Percentiles rank a stretch among this genome's conserved stretches.
Conservation (phyloP, 1,140 invertebrate genomes). For the Papilio polyxenes region DNA sequence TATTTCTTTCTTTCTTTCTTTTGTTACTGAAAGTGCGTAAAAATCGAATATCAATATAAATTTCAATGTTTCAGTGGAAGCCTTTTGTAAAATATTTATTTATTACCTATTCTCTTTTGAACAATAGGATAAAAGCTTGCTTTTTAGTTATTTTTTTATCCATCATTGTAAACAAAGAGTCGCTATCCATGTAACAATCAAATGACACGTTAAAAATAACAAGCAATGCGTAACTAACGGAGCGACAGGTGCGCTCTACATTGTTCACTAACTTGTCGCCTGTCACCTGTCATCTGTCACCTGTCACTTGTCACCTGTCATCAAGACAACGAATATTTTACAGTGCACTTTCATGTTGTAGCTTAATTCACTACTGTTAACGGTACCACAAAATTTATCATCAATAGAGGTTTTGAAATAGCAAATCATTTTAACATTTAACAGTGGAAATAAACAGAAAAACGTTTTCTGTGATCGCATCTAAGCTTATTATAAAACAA, state of each 20-base stretch:
- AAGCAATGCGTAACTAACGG: neutral
- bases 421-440: neutral
- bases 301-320: neutral
- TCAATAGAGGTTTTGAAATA: neutral
- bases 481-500: too few relatives aligned
- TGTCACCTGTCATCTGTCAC: too few relatives aligned
- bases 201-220: constrained; percentile 14
- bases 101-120: neutral
- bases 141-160: neutral
- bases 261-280: constrained; percentile 6
- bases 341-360: neutral
- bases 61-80: too few relatives aligned
- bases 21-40: too few relatives aligned
- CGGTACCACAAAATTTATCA: neutral
- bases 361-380: neutral
- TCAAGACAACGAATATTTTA: neutral
- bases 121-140: neutral
- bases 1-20: too few relatives aligned
- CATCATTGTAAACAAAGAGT: neutral
- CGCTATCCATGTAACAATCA: neutral
- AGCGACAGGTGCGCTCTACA: neutral
- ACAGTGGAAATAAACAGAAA: neutral
- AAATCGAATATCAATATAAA: too few relatives aligned
- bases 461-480: too few relatives aligned
- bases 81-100: neutral